A percentile compares a stretch with the other conserved stretches of the same genome.
Conservation (phyloP, 2,797 vertebrate genomes). For the Cirrhinus molitorella region DNA sequence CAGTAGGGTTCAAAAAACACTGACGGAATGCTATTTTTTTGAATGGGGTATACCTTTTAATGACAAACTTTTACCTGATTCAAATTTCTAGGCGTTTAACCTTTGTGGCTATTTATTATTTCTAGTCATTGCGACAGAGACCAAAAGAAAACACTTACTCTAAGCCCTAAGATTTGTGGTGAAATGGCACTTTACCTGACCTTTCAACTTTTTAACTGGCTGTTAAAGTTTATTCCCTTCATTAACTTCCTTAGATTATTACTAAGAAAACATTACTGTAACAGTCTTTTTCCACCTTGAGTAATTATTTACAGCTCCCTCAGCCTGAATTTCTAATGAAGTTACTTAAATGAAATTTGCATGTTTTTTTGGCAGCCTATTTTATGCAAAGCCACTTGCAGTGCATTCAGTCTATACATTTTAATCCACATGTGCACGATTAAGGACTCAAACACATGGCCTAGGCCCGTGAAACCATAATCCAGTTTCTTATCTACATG, state of each 20-base stretch:
- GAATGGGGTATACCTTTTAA: neutral
- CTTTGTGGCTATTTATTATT: neutral
- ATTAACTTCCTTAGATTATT: slow-evolving; percentile 14
- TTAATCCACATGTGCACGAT: neutral
- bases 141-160: neutral
- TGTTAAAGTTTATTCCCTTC: neutral
- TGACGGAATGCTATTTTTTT: neutral
- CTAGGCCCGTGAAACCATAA: neutral
- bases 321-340: neutral
- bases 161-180: neutral
- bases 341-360: neutral
- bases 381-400: neutral
- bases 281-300: neutral
- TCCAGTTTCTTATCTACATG: neutral
- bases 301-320: slow-evolving; percentile 30
- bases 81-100: neutral
- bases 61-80: neutral
- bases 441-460: neutral
- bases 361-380: neutral
- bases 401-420: neutral
- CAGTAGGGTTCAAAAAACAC: too few species aligned
- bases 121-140: neutral
- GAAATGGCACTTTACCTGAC: neutral
- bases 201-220: neutral
- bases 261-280: slow-evolving; percentile 26